phyloP scores from a whole-genome alignment of 2,113 vertebrate species.

The Scortum barcoo region DNA sequence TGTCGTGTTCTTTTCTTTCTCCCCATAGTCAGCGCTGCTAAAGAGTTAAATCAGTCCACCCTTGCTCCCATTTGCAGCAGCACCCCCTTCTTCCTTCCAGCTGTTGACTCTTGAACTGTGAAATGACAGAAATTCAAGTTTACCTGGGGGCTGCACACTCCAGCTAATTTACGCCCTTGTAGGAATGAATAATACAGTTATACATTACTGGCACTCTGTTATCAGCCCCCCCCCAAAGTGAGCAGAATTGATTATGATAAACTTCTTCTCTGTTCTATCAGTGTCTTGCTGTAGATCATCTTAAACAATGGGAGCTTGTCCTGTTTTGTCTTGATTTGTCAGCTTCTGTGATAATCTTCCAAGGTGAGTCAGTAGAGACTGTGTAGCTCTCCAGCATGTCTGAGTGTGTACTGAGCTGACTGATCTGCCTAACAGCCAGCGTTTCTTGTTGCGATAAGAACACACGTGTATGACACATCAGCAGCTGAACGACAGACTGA shows the following conservation, averaged over 20 bases:
- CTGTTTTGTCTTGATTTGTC: background rate
- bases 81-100: background rate
- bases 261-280: background rate
- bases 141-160: background rate
- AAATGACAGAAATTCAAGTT: constrained; percentile 2
- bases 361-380: background rate
- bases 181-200: background rate
- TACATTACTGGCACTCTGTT: too few relatives aligned
- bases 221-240: background rate
- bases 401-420: background rate
- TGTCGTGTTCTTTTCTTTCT: constrained; percentile 13
- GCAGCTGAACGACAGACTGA: background rate
- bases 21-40: constrained; percentile 26
- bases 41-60: constrained; percentile 56
- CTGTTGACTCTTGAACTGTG: constrained; percentile 26
- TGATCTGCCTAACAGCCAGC: background rate
- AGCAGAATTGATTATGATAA: constrained; percentile 1
- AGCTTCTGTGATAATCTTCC: background rate
- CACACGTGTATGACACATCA: background rate
- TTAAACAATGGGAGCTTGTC: background rate
- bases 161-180: background rate
- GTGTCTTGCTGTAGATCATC: background rate
- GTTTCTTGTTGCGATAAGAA: background rate
- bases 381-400: background rate
- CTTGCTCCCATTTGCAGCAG: constrained; percentile 27